Percentiles rank a stretch among this genome's conserved stretches.
Evolutionary conservation across 2,113 vertebrate species (phyloP).

Genomic region (Lophura nycthemera): DNA sequence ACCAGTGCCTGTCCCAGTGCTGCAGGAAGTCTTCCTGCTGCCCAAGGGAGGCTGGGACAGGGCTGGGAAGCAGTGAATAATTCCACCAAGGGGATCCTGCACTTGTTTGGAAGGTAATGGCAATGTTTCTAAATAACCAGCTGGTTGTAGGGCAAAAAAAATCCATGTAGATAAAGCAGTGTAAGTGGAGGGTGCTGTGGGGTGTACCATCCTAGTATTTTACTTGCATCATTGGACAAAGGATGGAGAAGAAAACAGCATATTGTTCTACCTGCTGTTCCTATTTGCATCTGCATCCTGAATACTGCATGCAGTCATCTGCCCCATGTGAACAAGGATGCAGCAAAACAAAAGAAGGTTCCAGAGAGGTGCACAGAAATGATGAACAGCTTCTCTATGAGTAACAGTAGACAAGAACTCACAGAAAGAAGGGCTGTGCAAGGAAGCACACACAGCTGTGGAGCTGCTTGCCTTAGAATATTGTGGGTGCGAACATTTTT

Average conservation of each 20-base stretch:
- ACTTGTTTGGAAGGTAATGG: neutral
- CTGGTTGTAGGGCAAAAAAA: neutral
- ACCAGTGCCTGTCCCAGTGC: neutral
- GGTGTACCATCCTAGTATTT: neutral
- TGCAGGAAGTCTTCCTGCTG: neutral
- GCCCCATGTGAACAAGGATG: neutral
- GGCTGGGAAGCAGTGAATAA: neutral
- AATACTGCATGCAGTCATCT: neutral
- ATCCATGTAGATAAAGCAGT: neutral
- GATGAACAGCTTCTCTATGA: neutral
- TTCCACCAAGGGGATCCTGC: neutral
- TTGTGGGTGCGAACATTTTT: neutral
- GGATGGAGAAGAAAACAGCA: neutral
- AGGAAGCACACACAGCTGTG: neutral
- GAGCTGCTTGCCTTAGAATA: neutral
- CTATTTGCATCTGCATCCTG: neutral
- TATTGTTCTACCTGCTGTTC: rapidly evolving
- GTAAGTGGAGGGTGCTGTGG: neutral
- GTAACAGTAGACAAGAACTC: neutral
- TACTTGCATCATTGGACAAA: neutral
- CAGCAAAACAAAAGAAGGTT: neutral
- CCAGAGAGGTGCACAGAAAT: neutral
- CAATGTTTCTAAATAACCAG: neutral
- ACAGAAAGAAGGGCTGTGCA: neutral
- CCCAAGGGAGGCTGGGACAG: neutral